A percentile compares a stretch with the other conserved stretches of the same genome.
Evolutionary conservation across 1,140 invertebrate genomes (phyloP).

Genomic region (Physella acuta): DNA sequence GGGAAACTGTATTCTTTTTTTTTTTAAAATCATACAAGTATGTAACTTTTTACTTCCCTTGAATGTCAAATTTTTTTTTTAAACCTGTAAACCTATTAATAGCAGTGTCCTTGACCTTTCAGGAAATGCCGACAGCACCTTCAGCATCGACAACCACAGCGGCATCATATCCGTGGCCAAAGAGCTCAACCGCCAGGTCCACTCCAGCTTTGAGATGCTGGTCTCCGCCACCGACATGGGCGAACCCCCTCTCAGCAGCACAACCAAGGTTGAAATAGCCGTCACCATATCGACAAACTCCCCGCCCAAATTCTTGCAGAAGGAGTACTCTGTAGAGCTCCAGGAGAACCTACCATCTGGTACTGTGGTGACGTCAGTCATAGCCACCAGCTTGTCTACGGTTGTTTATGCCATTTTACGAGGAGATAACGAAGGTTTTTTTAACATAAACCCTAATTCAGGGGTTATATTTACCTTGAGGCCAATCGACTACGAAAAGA

Average conservation of each 20-base stretch:
- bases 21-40: too few relatives aligned
- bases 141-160: slow-evolving; percentile 75
- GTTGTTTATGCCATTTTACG: slow-evolving; percentile 51
- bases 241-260: slow-evolving; percentile 71
- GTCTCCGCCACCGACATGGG: slow-evolving; percentile 83
- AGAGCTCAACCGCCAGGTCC: slow-evolving; percentile 79
- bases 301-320: slow-evolving; percentile 71
- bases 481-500: slow-evolving; percentile 62
- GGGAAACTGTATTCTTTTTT: too few relatives aligned
- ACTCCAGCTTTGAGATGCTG: slow-evolving; percentile 78
- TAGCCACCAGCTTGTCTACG: slow-evolving; percentile 66
- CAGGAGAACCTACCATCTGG: slow-evolving; percentile 81
- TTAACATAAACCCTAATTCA: slow-evolving; percentile 61
- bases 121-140: slow-evolving; percentile 83
- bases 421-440: slow-evolving; percentile 56
- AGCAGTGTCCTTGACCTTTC: slow-evolving; percentile 25
- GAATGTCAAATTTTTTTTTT: too few relatives aligned
- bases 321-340: slow-evolving; percentile 75
- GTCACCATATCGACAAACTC: slow-evolving; percentile 87
- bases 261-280: slow-evolving; percentile 81
- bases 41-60: too few relatives aligned
- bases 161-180: slow-evolving; percentile 77
- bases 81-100: too few relatives aligned
- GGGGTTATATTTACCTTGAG: slow-evolving; percentile 58
- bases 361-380: slow-evolving; percentile 75